Evolutionary conservation across 2,888 invertebrate species (phyloP).

Genomic region (Uloborus plumipes): DNA sequence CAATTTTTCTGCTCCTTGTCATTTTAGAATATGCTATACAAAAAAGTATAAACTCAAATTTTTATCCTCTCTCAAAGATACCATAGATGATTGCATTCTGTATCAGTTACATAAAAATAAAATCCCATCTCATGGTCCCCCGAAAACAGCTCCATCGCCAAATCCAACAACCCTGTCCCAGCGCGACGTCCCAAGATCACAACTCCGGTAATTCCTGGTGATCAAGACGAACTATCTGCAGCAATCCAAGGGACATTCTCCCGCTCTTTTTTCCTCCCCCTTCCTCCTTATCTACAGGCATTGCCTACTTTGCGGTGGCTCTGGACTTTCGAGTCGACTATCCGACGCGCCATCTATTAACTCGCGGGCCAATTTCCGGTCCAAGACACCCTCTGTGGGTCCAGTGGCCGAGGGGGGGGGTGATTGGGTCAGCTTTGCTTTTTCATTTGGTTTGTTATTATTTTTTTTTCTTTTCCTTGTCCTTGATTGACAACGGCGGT

Average conservation of each 20-base stretch:
- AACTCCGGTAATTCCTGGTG: conserved; percentile 62
- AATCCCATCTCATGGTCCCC: neutral
- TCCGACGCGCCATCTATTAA: conserved; percentile 64
- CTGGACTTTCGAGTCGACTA: conserved; percentile 45
- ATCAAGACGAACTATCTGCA: conserved; percentile 63
- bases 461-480: too few species aligned
- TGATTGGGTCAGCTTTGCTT: conserved; percentile 10
- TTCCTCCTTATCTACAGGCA: conserved; percentile 48
- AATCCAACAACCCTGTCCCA: neutral
- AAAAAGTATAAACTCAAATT: too few species aligned
- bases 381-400: conserved; percentile 45
- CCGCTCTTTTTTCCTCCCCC: conserved; percentile 32
- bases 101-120: too few species aligned
- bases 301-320: conserved; percentile 57
- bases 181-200: conserved; percentile 50
- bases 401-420: neutral
- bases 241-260: conserved; percentile 48
- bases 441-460: conserved; percentile 31
- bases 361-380: conserved; percentile 62
- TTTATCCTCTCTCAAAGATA: too few species aligned
- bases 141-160: conserved; percentile 12
- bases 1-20: too few species aligned
- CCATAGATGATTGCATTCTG: too few species aligned
- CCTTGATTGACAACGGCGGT: conserved; percentile 55
- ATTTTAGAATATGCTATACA: too few species aligned